Evolutionary conservation across 2,888 invertebrate genomes (phyloP).

Genomic region (Halocaridina rubra): DNA sequence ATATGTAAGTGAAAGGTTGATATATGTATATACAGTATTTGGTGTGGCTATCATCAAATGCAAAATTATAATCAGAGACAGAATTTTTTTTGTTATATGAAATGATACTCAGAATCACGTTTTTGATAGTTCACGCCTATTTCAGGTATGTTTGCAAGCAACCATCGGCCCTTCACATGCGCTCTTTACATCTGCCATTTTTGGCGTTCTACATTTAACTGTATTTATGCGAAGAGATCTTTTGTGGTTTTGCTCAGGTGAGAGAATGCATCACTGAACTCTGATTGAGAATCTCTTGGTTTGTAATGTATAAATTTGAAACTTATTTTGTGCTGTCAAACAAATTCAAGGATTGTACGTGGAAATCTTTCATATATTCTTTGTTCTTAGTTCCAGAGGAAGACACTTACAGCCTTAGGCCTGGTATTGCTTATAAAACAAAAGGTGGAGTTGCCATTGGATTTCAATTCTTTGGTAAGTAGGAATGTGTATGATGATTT

Average conservation of each 20-base stretch:
- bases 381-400: slow-evolving; percentile 80
- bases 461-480: slow-evolving; percentile 86
- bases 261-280: slow-evolving; percentile 7
- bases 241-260: slow-evolving; percentile 92
- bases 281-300: not conserved
- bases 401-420: slow-evolving; percentile 85
- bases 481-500: not conserved
- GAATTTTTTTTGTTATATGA: no score
- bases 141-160: slow-evolving; percentile 79
- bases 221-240: slow-evolving; percentile 91
- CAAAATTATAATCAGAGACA: no score
- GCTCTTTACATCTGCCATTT: slow-evolving; percentile 84
- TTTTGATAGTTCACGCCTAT: no score
- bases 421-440: slow-evolving; percentile 83
- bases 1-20: no score
- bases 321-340: not conserved
- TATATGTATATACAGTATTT: no score
- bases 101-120: no score
- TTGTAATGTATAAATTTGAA: not conserved
- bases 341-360: not conserved
- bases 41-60: no score
- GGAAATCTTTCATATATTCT: not conserved
- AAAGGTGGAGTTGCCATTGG: slow-evolving; percentile 96
- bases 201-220: slow-evolving; percentile 89
- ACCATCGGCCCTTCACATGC: slow-evolving; percentile 94